Percentiles rank a stretch among this genome's conserved stretches.
Evolutionary conservation across 1,140 invertebrate species (phyloP).

Genomic region (Dermatophagoides farinae): DNA sequence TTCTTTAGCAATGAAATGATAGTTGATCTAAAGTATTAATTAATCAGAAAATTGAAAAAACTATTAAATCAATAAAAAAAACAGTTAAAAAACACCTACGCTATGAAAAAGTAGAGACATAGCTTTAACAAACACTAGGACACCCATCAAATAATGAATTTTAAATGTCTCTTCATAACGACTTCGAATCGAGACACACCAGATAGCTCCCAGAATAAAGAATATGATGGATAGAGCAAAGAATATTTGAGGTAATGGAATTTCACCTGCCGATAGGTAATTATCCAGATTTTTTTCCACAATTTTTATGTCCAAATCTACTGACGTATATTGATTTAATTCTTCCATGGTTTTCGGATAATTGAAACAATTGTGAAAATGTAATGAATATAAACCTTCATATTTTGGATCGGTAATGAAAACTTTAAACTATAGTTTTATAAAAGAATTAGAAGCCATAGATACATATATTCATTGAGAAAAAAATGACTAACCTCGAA

Average conservation of each 20-base stretch:
- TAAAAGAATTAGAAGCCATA: too few species aligned
- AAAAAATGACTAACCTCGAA: not conserved
- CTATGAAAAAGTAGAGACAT: slow-evolving; percentile 82
- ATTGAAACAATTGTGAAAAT: slow-evolving; percentile 82
- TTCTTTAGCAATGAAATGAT: slow-evolving; percentile 78
- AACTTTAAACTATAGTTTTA: slow-evolving; percentile 33
- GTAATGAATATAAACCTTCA: slow-evolving; percentile 82
- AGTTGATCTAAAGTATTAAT: slow-evolving; percentile 60
- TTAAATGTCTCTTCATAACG: slow-evolving; percentile 59
- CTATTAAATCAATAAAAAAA: too few species aligned
- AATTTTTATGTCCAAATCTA: slow-evolving; percentile 15
- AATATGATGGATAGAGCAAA: slow-evolving; percentile 76
- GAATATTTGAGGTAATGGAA: slow-evolving; percentile 78
- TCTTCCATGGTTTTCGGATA: slow-evolving; percentile 28
- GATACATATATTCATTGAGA: not conserved
- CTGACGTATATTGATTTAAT: slow-evolving; percentile 16
- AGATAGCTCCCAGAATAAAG: slow-evolving; percentile 66
- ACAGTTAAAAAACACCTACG: slow-evolving; percentile 22
- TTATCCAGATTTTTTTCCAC: slow-evolving; percentile 52
- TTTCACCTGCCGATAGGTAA: slow-evolving; percentile 88
- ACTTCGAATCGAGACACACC: slow-evolving; percentile 69
- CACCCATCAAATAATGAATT: slow-evolving; percentile 91
- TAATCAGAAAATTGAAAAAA: slow-evolving; percentile 1
- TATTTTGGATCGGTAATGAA: slow-evolving; percentile 47
- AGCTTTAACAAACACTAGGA: slow-evolving; percentile 76